phyloP scores from a whole-genome alignment of 37 sponge, comb jelly and placozoan species.

The Hormiphora californensis region DNA sequence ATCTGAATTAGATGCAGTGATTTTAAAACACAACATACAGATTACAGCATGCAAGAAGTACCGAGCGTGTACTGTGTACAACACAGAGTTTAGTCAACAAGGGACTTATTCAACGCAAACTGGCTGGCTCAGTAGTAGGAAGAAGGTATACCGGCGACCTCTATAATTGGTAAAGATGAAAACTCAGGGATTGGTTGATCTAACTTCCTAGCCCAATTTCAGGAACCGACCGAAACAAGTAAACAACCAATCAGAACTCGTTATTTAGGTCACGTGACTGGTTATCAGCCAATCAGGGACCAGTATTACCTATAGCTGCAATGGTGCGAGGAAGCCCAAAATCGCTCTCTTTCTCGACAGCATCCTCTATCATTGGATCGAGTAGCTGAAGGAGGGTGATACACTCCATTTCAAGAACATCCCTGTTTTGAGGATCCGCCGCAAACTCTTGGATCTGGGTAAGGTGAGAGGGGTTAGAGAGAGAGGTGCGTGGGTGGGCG shows the following conservation, averaged over 20 bases:
- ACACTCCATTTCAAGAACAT: neutral
- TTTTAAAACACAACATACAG: too few relatives aligned
- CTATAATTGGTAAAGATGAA: too few relatives aligned
- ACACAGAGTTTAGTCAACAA: too few relatives aligned
- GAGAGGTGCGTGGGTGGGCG: neutral
- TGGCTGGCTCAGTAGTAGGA: too few relatives aligned
- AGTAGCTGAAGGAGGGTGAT: neutral
- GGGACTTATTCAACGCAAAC: too few relatives aligned
- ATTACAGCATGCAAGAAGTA: too few relatives aligned
- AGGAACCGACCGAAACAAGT: too few relatives aligned
- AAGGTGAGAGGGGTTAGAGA: neutral
- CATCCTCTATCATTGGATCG: conserved; percentile 36
- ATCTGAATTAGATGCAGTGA: neutral
- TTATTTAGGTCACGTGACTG: neutral
- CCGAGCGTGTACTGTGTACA: too few relatives aligned
- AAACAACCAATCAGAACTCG: neutral
- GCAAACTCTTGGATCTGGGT: conserved; percentile 32
- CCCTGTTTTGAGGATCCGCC: neutral
- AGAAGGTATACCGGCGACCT: too few relatives aligned
- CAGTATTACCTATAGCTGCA: neutral
- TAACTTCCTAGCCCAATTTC: too few relatives aligned
- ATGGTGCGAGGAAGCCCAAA: neutral
- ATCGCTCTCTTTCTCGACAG: conserved; percentile 2
- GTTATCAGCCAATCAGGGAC: neutral
- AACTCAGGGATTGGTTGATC: too few relatives aligned